Conservation (phyloP, 2,113 vertebrate species). For the Menura novaehollandiae region DNA sequence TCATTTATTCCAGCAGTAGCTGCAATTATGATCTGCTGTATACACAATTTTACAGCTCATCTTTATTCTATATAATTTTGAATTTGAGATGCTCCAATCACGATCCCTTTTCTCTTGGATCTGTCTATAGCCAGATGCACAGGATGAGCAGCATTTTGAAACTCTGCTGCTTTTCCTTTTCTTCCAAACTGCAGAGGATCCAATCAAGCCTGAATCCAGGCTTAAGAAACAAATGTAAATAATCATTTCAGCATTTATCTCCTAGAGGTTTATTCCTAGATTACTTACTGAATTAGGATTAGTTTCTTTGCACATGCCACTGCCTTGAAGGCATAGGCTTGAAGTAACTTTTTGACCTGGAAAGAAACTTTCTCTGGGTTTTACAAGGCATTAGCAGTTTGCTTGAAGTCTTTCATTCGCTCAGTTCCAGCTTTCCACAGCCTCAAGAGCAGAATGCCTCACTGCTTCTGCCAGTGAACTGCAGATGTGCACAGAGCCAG, state of each 20-base stretch:
- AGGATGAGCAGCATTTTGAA: not conserved
- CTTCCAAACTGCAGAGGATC: not conserved
- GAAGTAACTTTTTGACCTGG: conserved; percentile 24
- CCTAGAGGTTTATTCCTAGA: not conserved
- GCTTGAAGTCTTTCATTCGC: conserved; percentile 62
- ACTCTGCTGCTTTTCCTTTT: not conserved
- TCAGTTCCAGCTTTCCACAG: conserved; percentile 56
- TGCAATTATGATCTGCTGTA: not conserved
- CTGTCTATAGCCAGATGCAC: not conserved
- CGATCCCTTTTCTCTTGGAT: not conserved
- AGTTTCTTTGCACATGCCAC: not conserved
- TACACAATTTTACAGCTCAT: not conserved
- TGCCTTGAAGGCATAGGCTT: not conserved
- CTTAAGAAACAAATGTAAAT: not conserved
- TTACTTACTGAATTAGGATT: not conserved
- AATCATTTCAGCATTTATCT: not conserved
- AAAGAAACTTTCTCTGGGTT: conserved; percentile 63
- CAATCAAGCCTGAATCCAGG: not conserved
- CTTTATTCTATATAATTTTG: not conserved
- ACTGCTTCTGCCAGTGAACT: not conserved
- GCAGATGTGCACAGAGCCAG: not conserved
- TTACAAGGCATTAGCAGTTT: conserved; percentile 11
- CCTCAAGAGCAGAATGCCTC: fast-evolving
- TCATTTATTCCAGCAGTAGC: not conserved
- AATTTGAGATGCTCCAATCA: not conserved